Percentiles rank a stretch among this genome's conserved stretches.
phyloP scores from a whole-genome alignment of 2,888 invertebrate genomes.

The Hirtodrosophila alboralis region DNA sequence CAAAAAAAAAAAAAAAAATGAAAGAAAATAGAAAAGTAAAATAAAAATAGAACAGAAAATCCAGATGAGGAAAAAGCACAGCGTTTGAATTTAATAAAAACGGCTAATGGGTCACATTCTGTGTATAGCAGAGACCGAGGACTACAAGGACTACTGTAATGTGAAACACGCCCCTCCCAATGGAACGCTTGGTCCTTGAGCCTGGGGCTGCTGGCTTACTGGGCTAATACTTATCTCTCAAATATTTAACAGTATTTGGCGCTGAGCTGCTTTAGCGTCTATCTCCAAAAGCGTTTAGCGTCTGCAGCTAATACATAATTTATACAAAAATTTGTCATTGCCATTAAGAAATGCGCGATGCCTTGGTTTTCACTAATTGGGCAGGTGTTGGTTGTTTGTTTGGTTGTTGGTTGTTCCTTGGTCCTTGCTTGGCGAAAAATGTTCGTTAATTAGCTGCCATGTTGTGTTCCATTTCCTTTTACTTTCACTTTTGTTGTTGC shows the following conservation, averaged over 20 bases:
- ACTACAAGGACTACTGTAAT: slow-evolving; percentile 1
- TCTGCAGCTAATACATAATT: slow-evolving; percentile 69
- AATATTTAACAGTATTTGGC: slow-evolving; percentile 66
- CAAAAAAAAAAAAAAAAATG: slow-evolving; percentile 6
- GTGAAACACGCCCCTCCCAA: slow-evolving; percentile 29
- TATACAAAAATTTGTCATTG: slow-evolving; percentile 76
- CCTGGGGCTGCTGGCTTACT: slow-evolving; percentile 28
- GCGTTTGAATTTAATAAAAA: slow-evolving; percentile 69
- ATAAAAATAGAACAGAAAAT: slow-evolving; percentile 10
- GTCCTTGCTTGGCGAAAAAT: slow-evolving; percentile 35
- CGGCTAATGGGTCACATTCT: slow-evolving; percentile 71
- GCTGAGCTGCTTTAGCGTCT: slow-evolving; percentile 30
- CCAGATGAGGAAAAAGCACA: slow-evolving; percentile 13
- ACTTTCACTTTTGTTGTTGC: slow-evolving; percentile 2
- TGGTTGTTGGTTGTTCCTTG: too few relatives aligned
- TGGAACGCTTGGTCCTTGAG: slow-evolving; percentile 35
- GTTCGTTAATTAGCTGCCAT: slow-evolving; percentile 75
- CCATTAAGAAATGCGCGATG: slow-evolving; percentile 62
- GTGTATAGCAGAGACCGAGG: slow-evolving; percentile 20
- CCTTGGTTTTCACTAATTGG: slow-evolving; percentile 66
- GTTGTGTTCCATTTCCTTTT: slow-evolving; percentile 54
- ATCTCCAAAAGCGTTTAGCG: slow-evolving; percentile 46
- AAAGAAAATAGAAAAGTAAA: not conserved
- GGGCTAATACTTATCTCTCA: slow-evolving; percentile 67
- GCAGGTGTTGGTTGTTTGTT: slow-evolving; percentile 61